Percentiles rank a stretch among this genome's conserved stretches.
phyloP scores from a whole-genome alignment of 1,140 invertebrate genomes.

The Polypedilum pembai region DNA sequence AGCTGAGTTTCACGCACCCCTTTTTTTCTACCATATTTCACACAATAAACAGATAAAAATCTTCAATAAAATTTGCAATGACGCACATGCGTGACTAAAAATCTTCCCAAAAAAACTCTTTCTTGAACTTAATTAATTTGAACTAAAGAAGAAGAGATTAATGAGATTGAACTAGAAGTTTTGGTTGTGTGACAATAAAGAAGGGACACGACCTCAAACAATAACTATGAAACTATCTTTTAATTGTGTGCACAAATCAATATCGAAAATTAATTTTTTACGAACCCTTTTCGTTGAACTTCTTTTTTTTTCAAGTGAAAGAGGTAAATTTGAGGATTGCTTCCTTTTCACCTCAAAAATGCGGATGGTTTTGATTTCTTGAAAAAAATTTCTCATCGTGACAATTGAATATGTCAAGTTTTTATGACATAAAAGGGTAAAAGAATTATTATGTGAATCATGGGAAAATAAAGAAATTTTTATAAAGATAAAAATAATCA shows the following conservation, averaged over 20 bases:
- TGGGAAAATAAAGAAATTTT: too few species aligned
- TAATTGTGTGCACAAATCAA: not conserved
- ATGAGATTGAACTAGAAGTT: constrained; percentile 15
- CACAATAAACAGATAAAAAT: too few species aligned
- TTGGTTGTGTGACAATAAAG: not conserved
- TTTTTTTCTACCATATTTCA: too few species aligned
- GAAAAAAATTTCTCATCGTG: too few species aligned
- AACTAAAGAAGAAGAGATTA: constrained; percentile 8
- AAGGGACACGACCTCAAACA: constrained; percentile 10
- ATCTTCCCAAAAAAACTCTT: not conserved
- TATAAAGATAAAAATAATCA: too few species aligned
- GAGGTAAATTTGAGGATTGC: not conserved
- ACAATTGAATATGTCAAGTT: too few species aligned
- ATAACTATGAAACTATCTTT: not conserved
- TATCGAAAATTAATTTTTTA: not conserved
- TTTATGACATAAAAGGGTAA: too few species aligned
- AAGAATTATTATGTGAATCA: too few species aligned
- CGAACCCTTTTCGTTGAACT: not conserved
- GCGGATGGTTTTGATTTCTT: too few species aligned
- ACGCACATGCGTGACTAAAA: constrained; percentile 6
- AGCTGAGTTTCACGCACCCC: too few species aligned
- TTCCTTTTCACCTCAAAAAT: too few species aligned
- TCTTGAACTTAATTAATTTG: constrained; percentile 18
- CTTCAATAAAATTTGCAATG: not conserved
- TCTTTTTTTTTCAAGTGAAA: not conserved